Percentiles rank a stretch among this genome's conserved stretches.
Evolutionary conservation across 1,140 invertebrate species (phyloP).

Genomic region (Drosophila eugracilis): DNA sequence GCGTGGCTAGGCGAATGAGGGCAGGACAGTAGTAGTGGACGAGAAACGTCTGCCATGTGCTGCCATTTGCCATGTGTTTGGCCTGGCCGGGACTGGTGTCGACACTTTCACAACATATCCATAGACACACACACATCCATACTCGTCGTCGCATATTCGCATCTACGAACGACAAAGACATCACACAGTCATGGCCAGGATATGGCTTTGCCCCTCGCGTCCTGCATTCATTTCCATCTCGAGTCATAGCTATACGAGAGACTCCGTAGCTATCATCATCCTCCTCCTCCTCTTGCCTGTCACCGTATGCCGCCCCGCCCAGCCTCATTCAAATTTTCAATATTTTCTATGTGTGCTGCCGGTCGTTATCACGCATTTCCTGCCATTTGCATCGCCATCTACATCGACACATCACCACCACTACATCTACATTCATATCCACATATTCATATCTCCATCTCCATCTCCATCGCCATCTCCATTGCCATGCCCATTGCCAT

Average conservation of each 20-base stretch:
- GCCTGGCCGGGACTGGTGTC: constrained; percentile 69
- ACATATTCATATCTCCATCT: constrained; percentile 60
- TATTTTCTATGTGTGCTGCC: constrained; percentile 63
- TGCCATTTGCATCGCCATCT: constrained; percentile 70
- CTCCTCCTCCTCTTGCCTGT: no score
- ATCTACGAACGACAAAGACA: constrained; percentile 36
- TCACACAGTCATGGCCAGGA: constrained; percentile 34
- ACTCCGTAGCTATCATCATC: no score
- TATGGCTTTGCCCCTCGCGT: constrained; percentile 19
- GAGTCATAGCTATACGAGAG: no score
- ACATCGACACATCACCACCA: constrained; percentile 20
- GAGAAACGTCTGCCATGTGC: constrained; percentile 38
- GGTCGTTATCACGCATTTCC: constrained; percentile 81
- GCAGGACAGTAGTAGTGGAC: constrained; percentile 22
- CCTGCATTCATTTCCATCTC: constrained; percentile 42
- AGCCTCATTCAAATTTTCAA: constrained; percentile 72
- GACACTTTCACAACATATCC: constrained; percentile 78
- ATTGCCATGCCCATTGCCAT: constrained; percentile 21
- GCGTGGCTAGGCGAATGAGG: no score
- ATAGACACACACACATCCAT: constrained; percentile 16
- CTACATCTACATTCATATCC: not conserved
- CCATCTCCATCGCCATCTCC: constrained; percentile 17
- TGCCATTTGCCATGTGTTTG: constrained; percentile 71
- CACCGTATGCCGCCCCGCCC: no score
- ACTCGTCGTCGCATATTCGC: not conserved